Base-by-base conservation (phyloP, 2,113 vertebrate genomes). In the Caloenas nicobarica region DNA sequence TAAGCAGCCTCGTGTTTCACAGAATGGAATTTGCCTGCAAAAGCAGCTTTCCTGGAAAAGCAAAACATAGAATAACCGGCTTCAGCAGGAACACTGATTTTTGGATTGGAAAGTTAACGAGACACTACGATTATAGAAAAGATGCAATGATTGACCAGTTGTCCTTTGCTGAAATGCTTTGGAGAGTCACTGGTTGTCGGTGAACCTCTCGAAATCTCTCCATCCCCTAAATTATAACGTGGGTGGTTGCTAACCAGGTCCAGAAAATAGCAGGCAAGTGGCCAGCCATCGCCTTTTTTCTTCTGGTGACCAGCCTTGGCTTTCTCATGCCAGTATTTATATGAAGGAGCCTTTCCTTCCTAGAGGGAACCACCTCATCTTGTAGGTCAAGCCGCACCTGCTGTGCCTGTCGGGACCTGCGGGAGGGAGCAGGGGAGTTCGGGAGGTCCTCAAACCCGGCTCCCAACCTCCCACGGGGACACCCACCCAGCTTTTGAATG, bases 391-490 rank as follows among this genome's bases (percentile, higher is more conserved):
- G 56, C 64, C 10, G 19, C 36, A 53, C 28, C 19, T 53, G 42
- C 23, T 48, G 14, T 9, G 38, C 38, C 38, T 38, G 38, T 38
- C 38, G 38, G 38, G 38, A 38, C 38, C 38, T 38, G 38, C 38
- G 38, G 33, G 38, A 62, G 11, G 28, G 50, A 73, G 60, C 16
- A 53, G 22, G 46, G 15, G 23, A n/a, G 28, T 73, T 28, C 0
- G 0, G 7, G 28, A 64, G 50, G 29, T 16, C 23, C 5, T 15
- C 31, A 74, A n/a, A n/a, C 26, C 13, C 2, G 2, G 21, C 16
- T 80, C 1, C n/a, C 46, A 23, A n/a, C 8, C 18, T 78, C 36
- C 29, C 0, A 0, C 2, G 33, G 21, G 13, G 48, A 57, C 53
- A 73, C 3, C 10, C 1, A 4, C 29, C n/a, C n/a, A n/a, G n/a